These are phyloP conservation scores for Nerophis ophidion DNA, from an alignment of 2,113 vertebrate species.

Conservation along the genomic window DNA sequence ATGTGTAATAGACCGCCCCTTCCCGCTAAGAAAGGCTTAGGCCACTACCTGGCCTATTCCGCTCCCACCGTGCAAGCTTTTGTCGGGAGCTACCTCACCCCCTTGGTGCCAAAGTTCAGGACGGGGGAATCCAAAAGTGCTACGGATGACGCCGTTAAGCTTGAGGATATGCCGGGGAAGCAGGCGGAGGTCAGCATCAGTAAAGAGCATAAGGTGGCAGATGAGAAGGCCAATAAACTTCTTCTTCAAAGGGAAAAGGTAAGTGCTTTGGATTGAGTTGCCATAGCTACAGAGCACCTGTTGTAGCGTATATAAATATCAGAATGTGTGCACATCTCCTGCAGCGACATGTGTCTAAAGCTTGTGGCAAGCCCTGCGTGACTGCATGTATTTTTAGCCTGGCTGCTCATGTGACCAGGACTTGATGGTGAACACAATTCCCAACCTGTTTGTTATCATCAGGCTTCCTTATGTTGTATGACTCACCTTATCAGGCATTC, in stretches of 20 bases:
- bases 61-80: conserved; percentile 88
- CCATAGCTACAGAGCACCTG: too few species aligned
- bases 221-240: conserved; percentile 81
- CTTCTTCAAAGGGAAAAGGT: conserved; percentile 90
- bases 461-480: too few species aligned
- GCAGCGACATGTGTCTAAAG: too few species aligned
- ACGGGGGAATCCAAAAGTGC: conserved; percentile 69
- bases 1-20: conserved; percentile 24
- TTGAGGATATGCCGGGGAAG: conserved; percentile 50
- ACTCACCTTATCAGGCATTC: too few species aligned
- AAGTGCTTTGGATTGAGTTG: conserved; percentile 12
- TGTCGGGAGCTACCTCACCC: conserved; percentile 87
- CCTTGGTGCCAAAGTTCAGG: conserved; percentile 83
- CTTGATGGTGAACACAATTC: conserved; percentile 9
- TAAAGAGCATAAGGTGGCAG: conserved; percentile 70
- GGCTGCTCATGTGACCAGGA: background rate
- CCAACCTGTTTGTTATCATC: background rate
- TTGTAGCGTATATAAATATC: too few species aligned
- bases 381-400: background rate
- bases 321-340: background rate
- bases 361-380: too few species aligned
- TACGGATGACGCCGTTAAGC: conserved; percentile 53
- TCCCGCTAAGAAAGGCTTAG: conserved; percentile 79
- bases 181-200: conserved; percentile 60
- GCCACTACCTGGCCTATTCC: conserved; percentile 83